Evolutionary conservation across 1,140 invertebrate species (phyloP).

Genomic region (Bombus waltoni): DNA sequence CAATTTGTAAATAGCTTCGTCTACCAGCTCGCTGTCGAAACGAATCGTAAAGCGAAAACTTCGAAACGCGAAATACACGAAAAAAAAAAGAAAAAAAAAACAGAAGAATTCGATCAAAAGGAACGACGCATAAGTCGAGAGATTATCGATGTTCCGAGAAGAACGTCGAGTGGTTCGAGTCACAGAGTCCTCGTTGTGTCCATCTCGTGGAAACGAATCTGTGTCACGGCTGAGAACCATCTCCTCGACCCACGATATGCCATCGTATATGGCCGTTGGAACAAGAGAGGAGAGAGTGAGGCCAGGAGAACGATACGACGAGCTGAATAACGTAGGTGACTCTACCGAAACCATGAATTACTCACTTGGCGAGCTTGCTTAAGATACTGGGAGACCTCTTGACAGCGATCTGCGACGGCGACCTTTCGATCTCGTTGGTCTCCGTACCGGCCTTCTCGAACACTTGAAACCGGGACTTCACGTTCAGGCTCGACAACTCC

Average conservation of each 20-base stretch:
- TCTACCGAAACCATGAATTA: conserved; percentile 43
- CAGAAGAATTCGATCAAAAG: not conserved
- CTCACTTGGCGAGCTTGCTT: conserved; percentile 91
- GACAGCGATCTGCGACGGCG: conserved; percentile 85
- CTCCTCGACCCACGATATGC: not conserved
- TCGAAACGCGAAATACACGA: not conserved
- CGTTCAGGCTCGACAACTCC: conserved; percentile 91
- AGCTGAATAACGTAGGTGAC: not conserved
- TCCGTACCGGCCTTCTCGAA: conserved; percentile 87
- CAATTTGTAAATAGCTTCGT: too few relatives aligned
- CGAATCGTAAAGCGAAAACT: too few relatives aligned
- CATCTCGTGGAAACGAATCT: conserved; percentile 43
- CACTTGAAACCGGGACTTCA: conserved; percentile 93
- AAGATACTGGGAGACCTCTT: conserved; percentile 90
- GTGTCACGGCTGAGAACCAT: conserved; percentile 50
- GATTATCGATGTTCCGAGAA: conserved; percentile 15
- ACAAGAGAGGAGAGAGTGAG: conserved; percentile 23
- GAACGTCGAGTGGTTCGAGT: not conserved
- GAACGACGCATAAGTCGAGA: not conserved
- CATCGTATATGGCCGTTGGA: not conserved
- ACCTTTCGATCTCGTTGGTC: conserved; percentile 84
- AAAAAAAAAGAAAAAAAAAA: not conserved
- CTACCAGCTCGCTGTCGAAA: too few relatives aligned
- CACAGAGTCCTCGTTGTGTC: conserved; percentile 33
- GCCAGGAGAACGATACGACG: not conserved